phyloP scores from a whole-genome alignment of 2,113 vertebrate genomes.

The Scomber japonicus region DNA sequence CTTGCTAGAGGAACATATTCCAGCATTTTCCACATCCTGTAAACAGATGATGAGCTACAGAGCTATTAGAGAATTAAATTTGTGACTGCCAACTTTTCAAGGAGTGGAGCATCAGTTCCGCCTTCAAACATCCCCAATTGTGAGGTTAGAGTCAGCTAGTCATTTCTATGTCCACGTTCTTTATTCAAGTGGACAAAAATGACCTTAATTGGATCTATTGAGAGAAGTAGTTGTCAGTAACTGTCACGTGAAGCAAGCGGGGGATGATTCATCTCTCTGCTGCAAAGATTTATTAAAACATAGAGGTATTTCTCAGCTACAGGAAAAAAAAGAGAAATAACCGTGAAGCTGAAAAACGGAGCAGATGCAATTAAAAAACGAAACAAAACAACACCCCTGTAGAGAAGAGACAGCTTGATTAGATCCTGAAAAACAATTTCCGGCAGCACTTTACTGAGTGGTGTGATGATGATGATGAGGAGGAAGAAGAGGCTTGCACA shows the following conservation, averaged over 20 bases:
- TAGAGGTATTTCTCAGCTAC: neutral
- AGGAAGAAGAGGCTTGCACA: slow-evolving; percentile 65
- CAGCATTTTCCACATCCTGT: slow-evolving; percentile 1
- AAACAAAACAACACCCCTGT: neutral
- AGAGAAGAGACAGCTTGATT: neutral
- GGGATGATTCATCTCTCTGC: neutral
- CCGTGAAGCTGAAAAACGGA: neutral
- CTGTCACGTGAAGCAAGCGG: slow-evolving; percentile 20
- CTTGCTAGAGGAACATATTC: neutral
- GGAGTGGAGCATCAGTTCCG: neutral
- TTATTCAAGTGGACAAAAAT: slow-evolving; percentile 25
- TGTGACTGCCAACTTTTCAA: slow-evolving; percentile 20
- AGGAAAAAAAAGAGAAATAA: slow-evolving; percentile 2
- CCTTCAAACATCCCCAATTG: slow-evolving; percentile 18
- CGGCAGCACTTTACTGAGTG: slow-evolving; percentile 79
- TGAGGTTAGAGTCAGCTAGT: slow-evolving; percentile 34
- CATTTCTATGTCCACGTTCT: neutral
- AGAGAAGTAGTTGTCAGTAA: slow-evolving; percentile 37
- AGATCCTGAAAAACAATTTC: slow-evolving; percentile 50
- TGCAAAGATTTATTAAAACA: neutral
- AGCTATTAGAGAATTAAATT: slow-evolving; percentile 3
- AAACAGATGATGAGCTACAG: slow-evolving; percentile 1
- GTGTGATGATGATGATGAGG: slow-evolving; percentile 17
- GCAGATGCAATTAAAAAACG: neutral
- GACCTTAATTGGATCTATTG: slow-evolving; percentile 14